These are phyloP conservation scores for Hirudo medicinalis DNA, from an alignment of 1,140 invertebrate genomes.

Conservation along the genomic window DNA sequence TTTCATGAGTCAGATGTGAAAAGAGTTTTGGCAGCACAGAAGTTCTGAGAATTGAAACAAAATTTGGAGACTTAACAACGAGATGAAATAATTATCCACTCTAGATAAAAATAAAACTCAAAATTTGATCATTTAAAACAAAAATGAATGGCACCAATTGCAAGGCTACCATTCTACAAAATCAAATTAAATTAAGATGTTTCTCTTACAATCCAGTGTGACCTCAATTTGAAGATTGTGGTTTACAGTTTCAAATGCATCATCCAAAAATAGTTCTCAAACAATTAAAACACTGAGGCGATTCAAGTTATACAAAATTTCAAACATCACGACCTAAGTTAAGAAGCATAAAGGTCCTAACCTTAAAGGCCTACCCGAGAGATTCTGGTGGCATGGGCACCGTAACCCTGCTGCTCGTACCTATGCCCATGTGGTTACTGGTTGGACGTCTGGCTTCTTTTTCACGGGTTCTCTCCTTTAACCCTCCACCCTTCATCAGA, in stretches of 20 bases:
- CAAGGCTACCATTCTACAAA: neutral
- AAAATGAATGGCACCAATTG: neutral
- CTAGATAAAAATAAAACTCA: neutral
- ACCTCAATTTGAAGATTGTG: too few species aligned
- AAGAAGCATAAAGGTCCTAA: too few species aligned
- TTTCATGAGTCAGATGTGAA: constrained; percentile 98
- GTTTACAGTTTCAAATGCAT: too few species aligned
- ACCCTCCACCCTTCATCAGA: constrained; percentile 89
- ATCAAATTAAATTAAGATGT: neutral
- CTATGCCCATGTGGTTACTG: constrained; percentile 71
- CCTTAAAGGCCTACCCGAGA: neutral
- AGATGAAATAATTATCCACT: neutral
- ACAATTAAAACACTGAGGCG: too few species aligned
- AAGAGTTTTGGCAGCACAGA: constrained; percentile 96
- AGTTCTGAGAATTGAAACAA: constrained; percentile 56
- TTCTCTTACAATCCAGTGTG: too few species aligned
- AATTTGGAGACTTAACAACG: neutral
- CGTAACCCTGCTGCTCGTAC: constrained; percentile 73
- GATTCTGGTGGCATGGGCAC: constrained; percentile 81
- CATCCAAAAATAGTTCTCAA: too few species aligned
- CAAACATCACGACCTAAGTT: too few species aligned
- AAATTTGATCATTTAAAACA: neutral
- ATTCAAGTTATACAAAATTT: too few species aligned
- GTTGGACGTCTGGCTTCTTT: neutral
- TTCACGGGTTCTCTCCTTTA: constrained; percentile 30